Evolutionary conservation across 2,113 vertebrate species (phyloP), one percentile per base, ranked within the genome.

Genomic region (Axis porcinus): DNA sequence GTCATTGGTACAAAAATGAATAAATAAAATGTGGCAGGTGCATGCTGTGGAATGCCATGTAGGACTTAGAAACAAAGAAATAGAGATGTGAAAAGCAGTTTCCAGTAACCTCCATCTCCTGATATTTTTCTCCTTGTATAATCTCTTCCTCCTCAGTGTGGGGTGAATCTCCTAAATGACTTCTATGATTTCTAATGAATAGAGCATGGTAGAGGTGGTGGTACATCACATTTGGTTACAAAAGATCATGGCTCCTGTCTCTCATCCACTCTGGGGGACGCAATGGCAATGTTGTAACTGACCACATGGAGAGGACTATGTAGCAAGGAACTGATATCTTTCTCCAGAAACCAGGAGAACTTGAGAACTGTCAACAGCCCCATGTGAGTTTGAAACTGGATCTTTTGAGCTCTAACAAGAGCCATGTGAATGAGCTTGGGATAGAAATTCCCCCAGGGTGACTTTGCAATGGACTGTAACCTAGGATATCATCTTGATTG

Each of bases 391-490:
- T 94, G 60, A 28, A 70, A 70, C 1, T 58, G 2, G 1, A 87
- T 43, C 6, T 81, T 64, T n/a, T 91, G 52, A 87, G 45, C 0
- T 1, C 6, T 43, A 9, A 7, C 40, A 43, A 58, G 6, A 86
- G 16, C 15, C 12, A 52, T 19, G 30, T 43, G n/a, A 70, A 4
- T 81, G n/a, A 94, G 12, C 28, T 43, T 64, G 9, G 76, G 58
- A 70, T 9, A 6, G 9, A 50, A 54, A 11, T 36, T 43, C 14
- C 1, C 7, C 4, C 1, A 70, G 6, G 7, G 5, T 33, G 58
- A 1, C 16, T 28, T 52, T 87, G 52, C 8, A 62, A 55, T 60
- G 64, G 36, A 55, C 15, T 76, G 4, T 36, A 23, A 16, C 30
- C 10, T 36, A 62, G 40, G 28, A 62, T 45, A 50, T 33, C 28